A percentile compares a stretch with the other conserved stretches of the same genome.
Evolutionary conservation across 2,113 vertebrate genomes (phyloP).

Genomic region (Paradoxurus hermaphroditus): DNA sequence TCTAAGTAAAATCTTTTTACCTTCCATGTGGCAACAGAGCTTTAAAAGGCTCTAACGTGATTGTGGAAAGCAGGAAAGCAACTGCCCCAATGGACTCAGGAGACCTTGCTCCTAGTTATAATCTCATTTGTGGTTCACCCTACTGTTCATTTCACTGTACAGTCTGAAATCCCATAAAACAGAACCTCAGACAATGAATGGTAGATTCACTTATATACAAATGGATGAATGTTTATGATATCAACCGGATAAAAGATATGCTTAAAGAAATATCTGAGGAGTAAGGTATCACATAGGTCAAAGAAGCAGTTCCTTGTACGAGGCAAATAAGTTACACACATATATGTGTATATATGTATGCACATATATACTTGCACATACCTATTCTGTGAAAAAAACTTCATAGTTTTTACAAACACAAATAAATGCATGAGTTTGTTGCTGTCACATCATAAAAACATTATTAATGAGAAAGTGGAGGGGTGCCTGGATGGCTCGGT

Average conservation of each 20-base stretch:
- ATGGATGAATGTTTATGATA: background rate
- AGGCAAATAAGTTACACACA: background rate
- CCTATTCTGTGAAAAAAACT: background rate
- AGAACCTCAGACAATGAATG: background rate
- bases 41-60: background rate
- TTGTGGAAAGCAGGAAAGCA: background rate
- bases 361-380: background rate
- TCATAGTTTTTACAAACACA: background rate
- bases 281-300: background rate
- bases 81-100: background rate
- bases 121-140: constrained; percentile 28
- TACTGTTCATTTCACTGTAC: background rate
- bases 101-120: background rate
- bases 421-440: background rate
- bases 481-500: too few relatives aligned
- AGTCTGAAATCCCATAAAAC: constrained; percentile 1
- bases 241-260: background rate
- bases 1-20: background rate
- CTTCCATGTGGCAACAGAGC: background rate
- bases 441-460: background rate
- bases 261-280: background rate
- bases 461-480: background rate
- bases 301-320: background rate
- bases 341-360: too few relatives aligned
- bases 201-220: background rate